These are phyloP conservation scores for Agelas oroides DNA, from an alignment of 37 sponge, comb jelly and placozoan genomes.

Conservation along the genomic window DNA sequence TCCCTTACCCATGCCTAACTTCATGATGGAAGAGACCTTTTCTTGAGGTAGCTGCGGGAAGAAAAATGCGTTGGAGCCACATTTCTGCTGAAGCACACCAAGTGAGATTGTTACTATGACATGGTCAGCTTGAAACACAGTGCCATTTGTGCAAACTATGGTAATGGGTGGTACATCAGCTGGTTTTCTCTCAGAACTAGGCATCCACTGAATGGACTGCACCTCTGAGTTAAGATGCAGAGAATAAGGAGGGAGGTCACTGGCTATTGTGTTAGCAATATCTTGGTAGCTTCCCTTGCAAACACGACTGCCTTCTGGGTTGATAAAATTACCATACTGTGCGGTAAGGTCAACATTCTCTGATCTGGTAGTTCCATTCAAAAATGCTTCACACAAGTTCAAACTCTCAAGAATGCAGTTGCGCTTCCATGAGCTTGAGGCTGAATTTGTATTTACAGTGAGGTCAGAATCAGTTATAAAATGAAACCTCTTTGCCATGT, in stretches of 20 bases:
- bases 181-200: neutral
- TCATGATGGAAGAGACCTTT: conserved; percentile 63
- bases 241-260: neutral
- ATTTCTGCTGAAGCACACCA: conserved; percentile 70
- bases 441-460: no score
- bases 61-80: conserved; percentile 32
- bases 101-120: conserved; percentile 84
- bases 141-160: conserved; percentile 36
- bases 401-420: neutral
- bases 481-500: neutral
- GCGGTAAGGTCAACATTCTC: conserved; percentile 3
- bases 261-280: conserved; percentile 2
- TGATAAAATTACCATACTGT: conserved; percentile 11
- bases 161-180: neutral
- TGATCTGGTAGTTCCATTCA: conserved; percentile 1
- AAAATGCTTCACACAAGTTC: conserved; percentile 6
- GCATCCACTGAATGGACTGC: conserved; percentile 21
- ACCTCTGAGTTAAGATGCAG: conserved; percentile 34
- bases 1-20: conserved; percentile 73
- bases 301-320: neutral
- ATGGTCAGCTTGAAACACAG: conserved; percentile 66
- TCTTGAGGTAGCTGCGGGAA: conserved; percentile 74
- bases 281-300: neutral
- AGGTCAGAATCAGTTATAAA: no score
- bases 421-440: neutral